Base-by-base conservation (phyloP, 2,888 invertebrate genomes). In the Cephus spinipes region DNA sequence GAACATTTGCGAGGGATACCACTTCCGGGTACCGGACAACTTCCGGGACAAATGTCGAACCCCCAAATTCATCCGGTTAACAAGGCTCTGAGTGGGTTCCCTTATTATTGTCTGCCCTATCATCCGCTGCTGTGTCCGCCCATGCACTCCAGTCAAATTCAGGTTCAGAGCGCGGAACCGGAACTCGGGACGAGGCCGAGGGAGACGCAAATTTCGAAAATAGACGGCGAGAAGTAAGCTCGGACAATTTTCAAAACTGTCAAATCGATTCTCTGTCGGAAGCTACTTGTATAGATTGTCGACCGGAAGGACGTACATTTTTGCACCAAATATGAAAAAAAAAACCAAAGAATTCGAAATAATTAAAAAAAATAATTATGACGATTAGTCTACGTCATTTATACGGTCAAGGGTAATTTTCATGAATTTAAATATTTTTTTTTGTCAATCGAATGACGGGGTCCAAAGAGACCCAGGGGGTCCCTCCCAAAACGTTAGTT, bases 91-190 rank as follows among this genome's bases (percentile, higher is more conserved):
- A 86, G 87, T 75, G 87, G 88, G 12, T 89, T 90, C 82, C 90
- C 90, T 40, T 91, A 90, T 79, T 91, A 90, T 81, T 91, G 89
- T 79, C 84, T 91, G 73, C 90, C 90, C 79, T 90, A 91, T 86
- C 90, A 90, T 81, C 90, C 90, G 74, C 83, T 91, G 68, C 85
- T 90, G 4, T 91, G 90, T 82, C 89, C 90, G 23, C 87, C 90
- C 76, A 77, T 90, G 76, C 90, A 90, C 82, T 84, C 89, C 68
- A 79, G 89, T 34, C 90, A 90, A 76, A 85, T 90, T 79, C 90
- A 90, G 86, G 86, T 90, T 79, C 90, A 88, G 83, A 85, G 84
- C 74, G 81, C 86, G 73, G 86, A 89, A 81, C 81, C 87, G 4
- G 85, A 86, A 55, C 81, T 87, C 11, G 84, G 86, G 69, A 55